Percentiles rank a stretch among this genome's conserved stretches.
phyloP scores from a whole-genome alignment of 2,797 vertebrate genomes.

The Anguilla marmorata region DNA sequence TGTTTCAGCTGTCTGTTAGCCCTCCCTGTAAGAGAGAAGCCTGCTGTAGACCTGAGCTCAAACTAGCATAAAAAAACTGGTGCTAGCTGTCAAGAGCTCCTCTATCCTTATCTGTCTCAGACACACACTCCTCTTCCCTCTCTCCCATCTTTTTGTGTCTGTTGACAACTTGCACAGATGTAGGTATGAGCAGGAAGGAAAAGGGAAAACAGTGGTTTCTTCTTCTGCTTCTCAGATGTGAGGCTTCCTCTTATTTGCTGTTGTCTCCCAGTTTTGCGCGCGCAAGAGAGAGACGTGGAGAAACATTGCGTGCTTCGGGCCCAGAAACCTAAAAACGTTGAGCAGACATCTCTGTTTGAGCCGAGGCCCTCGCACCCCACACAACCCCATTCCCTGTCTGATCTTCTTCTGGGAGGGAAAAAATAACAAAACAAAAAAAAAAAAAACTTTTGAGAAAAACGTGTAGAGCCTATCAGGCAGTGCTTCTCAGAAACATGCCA shows the following conservation, averaged over 20 bases:
- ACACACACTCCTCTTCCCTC: slow-evolving; percentile 31
- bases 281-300: slow-evolving; percentile 27
- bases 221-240: slow-evolving; percentile 55
- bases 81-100: slow-evolving; percentile 33
- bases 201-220: slow-evolving; percentile 41
- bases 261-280: slow-evolving; percentile 50
- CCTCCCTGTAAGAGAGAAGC: neutral
- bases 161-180: slow-evolving; percentile 59
- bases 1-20: neutral
- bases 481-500: slow-evolving; percentile 40
- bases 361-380: slow-evolving; percentile 37
- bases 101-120: slow-evolving; percentile 14
- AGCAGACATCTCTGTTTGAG: slow-evolving; percentile 40
- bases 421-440: neutral
- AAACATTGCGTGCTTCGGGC: slow-evolving; percentile 54
- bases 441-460: neutral
- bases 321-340: slow-evolving; percentile 57
- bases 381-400: slow-evolving; percentile 37
- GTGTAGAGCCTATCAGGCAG: slow-evolving; percentile 35
- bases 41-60: slow-evolving; percentile 43
- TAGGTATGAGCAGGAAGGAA: slow-evolving; percentile 56
- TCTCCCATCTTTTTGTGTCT: slow-evolving; percentile 37
- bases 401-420: slow-evolving; percentile 45
- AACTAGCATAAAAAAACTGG: slow-evolving; percentile 45
- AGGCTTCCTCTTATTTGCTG: slow-evolving; percentile 58